Evolutionary conservation across 2,113 vertebrate genomes (phyloP), one percentile per base, ranked within the genome.

Genomic region (Anhinga rufa): DNA sequence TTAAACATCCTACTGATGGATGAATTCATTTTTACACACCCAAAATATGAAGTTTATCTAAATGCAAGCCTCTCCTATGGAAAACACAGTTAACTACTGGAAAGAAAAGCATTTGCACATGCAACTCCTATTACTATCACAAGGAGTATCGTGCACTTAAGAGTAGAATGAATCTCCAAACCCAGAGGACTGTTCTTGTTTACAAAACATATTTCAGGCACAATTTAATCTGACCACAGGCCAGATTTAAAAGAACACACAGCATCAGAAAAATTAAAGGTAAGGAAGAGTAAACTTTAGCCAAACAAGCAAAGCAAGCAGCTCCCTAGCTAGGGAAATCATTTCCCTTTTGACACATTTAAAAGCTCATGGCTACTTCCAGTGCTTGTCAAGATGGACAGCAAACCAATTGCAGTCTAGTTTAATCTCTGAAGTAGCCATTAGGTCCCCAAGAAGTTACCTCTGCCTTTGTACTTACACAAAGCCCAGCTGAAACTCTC

Each of bases 21-120:
- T 88, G 10, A 93, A 61, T 81, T 91, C 1, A 81, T 84, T 62
- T 91, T 77, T 77, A 95, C 51, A 78, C 36, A 90, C 78, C 60
- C 84, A 77, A 82, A 94, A 93, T 62, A 77, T 60, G 72, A 95
- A 89, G 51, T 68, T 46, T 95, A 88, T 26, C 74, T 91, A 93
- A 95, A 93, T 46, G 82, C 85, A 96, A 92, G 76, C 61, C 86
- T 61, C 84, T 83, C 93, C 76, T 78, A 81, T 18, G 44, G 76
- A 92, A 94, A 95, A 74, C 22, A 70, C 40, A 69, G 40, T 90
- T 86, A 85, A 72, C 46, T 90, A 94, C 60, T 49, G 71, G 79
- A 86, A 95, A 86, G 78, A 93, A 94, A 93, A 92, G 57, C 93
- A 90, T 90, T 72, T 95, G 96, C 91, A 95, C 89, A 96, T 96